A percentile compares a stretch with the other conserved stretches of the same genome.
Evolutionary conservation across 2,888 invertebrate species (phyloP).

Genomic region (Lypha dubia): DNA sequence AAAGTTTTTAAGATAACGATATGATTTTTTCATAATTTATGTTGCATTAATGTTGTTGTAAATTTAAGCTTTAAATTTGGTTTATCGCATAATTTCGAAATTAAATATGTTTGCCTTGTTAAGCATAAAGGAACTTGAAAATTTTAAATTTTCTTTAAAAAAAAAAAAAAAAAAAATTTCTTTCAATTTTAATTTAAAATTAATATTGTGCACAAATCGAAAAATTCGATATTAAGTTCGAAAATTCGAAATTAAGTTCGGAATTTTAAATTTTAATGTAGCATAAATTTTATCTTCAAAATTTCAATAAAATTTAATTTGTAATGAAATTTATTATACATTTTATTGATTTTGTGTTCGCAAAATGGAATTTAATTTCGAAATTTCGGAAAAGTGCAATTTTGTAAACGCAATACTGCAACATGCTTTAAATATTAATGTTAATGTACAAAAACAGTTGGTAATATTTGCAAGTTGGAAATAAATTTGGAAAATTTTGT

Average conservation of each 20-base stretch:
- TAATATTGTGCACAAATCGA: not conserved
- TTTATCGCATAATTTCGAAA: not conserved
- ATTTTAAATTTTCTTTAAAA: not conserved
- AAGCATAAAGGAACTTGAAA: not conserved
- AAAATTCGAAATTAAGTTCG: not conserved
- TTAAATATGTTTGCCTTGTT: not conserved
- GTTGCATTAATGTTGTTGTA: too few species aligned
- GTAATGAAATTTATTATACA: not conserved
- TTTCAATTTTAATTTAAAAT: not conserved
- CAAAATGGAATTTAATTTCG: not conserved
- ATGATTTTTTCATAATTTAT: too few species aligned
- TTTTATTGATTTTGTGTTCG: not conserved
- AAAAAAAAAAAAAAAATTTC: too few species aligned
- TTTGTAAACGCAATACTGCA: not conserved
- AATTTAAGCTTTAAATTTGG: not conserved
- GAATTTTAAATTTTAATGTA: not conserved
- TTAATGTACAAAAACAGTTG: too few species aligned
- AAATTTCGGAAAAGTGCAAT: not conserved
- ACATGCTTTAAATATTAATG: not conserved
- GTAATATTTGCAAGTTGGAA: too few species aligned
- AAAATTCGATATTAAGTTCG: not conserved
- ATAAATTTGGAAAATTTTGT: too few species aligned
- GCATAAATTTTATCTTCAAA: too few species aligned
- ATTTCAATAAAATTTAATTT: not conserved
- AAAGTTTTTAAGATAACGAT: too few species aligned